Base-by-base conservation (phyloP, 30 jellyfish, hydroid and myxozoan species). In the Catostylus mosaicus region DNA sequence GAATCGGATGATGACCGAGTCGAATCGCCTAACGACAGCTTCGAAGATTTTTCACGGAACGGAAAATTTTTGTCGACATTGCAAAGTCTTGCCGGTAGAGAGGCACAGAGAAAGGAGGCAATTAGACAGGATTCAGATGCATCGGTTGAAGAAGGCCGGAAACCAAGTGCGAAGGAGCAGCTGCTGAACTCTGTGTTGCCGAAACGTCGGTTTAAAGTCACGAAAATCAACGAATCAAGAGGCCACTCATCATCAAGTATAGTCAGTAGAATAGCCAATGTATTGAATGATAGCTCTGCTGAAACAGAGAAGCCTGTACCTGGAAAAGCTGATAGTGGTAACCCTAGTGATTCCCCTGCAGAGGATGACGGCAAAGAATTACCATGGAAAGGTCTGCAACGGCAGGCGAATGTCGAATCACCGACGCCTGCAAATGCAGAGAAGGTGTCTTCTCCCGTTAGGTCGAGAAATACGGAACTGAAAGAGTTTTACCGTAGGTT, bases 181-280 rank as follows among this genome's bases (percentile, higher is more conserved):
- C 88, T 32, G 29, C 31, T 18, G 32, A 85, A 71, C 63, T 52
- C 75, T 18, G 87, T 43, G 3, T 11, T 24, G 54, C 63, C 78
- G 27, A 67, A 64, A 74, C 90, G 71, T 20, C 56, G 99, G 46
- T 93, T 93, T 77, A 88, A 96, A 11, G 90, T 93, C n/a, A 93
- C 99, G 18, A 68, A 68, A 62, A 87, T 93, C 33, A 48, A 87
- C 56, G 97, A 93, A 37, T 65, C 86, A 3, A 38, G 88, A 29
- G 97, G 97, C 36, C 86, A 78, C 35, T 90, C 89, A 22, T 74
- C 99, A 0, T 90, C 97, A 7, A 95, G 84, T 56, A 96, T 93
- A 4, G 97, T 96, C 19, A 88, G 82, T 65, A 93, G 87, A 64
- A 63, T 93, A 24, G 97, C 96, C 14, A 93, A 84, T 61, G 99